phyloP scores from a whole-genome alignment of 2,888 invertebrate species.

The Arctia plantaginis region DNA sequence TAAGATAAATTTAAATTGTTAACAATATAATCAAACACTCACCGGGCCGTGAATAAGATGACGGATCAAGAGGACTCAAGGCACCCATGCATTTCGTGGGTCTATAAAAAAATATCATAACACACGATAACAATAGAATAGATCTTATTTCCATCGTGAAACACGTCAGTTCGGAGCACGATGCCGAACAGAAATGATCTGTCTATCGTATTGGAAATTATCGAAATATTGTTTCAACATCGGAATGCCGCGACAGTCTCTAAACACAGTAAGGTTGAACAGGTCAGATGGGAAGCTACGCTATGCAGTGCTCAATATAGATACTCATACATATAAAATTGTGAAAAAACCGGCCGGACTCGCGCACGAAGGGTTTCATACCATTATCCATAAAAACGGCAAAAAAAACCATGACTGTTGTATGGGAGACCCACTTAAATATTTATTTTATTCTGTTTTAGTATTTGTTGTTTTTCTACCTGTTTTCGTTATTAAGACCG shows the following conservation, averaged over 20 bases:
- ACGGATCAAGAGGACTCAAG: constrained; percentile 92
- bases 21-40: constrained; percentile 45
- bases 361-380: too few species aligned
- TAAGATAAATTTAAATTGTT: neutral
- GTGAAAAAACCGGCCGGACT: too few species aligned
- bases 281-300: neutral
- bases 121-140: constrained; percentile 37
- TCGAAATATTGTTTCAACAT: neutral
- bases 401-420: too few species aligned
- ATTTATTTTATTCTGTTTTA: too few species aligned
- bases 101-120: constrained; percentile 64
- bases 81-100: constrained; percentile 74
- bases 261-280: neutral
- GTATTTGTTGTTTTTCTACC: too few species aligned
- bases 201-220: neutral
- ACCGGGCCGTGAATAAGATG: constrained; percentile 94
- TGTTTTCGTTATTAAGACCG: too few species aligned
- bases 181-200: constrained; percentile 20
- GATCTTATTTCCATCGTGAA: constrained; percentile 39
- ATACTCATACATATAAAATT: too few species aligned
- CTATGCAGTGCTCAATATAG: neutral
- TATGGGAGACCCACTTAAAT: too few species aligned
- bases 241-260: neutral
- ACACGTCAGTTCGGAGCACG: constrained; percentile 26
- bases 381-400: too few species aligned